phyloP scores from a whole-genome alignment of 1,140 invertebrate species.

The Eriosoma lanigerum region DNA sequence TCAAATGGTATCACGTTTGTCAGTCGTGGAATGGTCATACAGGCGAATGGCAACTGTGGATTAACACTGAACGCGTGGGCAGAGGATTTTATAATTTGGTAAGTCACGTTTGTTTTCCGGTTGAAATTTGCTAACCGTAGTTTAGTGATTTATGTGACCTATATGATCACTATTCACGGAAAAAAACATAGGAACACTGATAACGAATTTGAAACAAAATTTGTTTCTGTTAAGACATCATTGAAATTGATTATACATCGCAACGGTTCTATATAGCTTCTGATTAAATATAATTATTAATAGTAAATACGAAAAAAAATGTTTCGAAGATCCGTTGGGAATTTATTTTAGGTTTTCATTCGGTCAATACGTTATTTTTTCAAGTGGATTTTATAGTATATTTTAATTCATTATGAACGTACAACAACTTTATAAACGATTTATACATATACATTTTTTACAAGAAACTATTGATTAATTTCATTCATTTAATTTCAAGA shows the following conservation, averaged over 20 bases:
- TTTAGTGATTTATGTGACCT: too few relatives aligned
- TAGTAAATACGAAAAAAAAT: neutral
- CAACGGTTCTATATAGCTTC: neutral
- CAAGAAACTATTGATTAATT: neutral
- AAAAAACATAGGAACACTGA: too few relatives aligned
- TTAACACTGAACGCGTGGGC: slow-evolving; percentile 77
- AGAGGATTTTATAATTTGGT: slow-evolving; percentile 81
- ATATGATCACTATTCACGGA: too few relatives aligned
- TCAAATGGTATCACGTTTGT: slow-evolving; percentile 82
- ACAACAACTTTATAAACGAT: neutral
- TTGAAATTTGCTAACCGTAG: too few relatives aligned
- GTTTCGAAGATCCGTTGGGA: neutral
- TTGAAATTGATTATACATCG: slow-evolving; percentile 11
- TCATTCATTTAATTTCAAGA: neutral
- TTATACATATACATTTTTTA: neutral
- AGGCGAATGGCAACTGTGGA: slow-evolving; percentile 84
- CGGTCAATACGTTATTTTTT: neutral
- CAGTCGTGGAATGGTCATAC: slow-evolving; percentile 83
- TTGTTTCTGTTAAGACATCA: neutral
- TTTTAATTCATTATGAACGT: neutral
- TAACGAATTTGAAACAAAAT: too few relatives aligned
- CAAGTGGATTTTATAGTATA: neutral
- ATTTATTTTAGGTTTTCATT: neutral
- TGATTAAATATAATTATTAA: too few relatives aligned
- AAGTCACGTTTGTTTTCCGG: slow-evolving; percentile 58